Conservation (phyloP, 1,140 invertebrate genomes). For the Aradophagus sp. region DNA sequence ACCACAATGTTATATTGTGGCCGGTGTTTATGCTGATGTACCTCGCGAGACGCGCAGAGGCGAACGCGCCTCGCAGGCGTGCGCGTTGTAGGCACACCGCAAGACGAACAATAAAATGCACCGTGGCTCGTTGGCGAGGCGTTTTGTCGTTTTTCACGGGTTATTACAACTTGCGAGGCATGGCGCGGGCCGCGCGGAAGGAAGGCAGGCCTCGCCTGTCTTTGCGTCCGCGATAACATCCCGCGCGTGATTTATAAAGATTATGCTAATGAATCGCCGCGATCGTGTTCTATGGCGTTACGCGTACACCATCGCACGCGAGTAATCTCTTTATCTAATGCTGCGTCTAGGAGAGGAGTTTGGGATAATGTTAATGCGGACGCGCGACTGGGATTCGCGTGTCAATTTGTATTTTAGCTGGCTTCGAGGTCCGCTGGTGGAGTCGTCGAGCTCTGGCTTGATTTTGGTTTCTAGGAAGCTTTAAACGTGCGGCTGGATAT, state of each 20-base stretch:
- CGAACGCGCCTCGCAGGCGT: conserved; percentile 51
- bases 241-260: conserved; percentile 67
- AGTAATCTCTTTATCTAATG: conserved; percentile 67
- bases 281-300: conserved; percentile 61
- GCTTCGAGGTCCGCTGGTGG: no score
- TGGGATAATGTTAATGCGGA: conserved; percentile 20
- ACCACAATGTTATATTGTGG: conserved; percentile 50
- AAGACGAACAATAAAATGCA: conserved; percentile 57
- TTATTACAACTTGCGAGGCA: conserved; percentile 60
- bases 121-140: conserved; percentile 50
- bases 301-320: conserved; percentile 53
- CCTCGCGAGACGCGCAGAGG: conserved; percentile 53
- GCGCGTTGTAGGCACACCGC: conserved; percentile 51
- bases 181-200: conserved; percentile 23
- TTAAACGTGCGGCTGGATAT: no score
- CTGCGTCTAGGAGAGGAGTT: conserved; percentile 31
- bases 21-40: conserved; percentile 55
- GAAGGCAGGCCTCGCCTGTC: conserved; percentile 36
- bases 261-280: conserved; percentile 68
- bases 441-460: no score
- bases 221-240: conserved; percentile 63
- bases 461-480: no score
- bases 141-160: conserved; percentile 61
- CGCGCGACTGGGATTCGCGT: conserved; percentile 9
- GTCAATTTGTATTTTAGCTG: conserved; percentile 47